A percentile compares a stretch with the other conserved stretches of the same genome.
These are phyloP conservation scores for Eristalis tenax DNA, from an alignment of 2,888 invertebrate genomes.

Conservation along the genomic window DNA sequence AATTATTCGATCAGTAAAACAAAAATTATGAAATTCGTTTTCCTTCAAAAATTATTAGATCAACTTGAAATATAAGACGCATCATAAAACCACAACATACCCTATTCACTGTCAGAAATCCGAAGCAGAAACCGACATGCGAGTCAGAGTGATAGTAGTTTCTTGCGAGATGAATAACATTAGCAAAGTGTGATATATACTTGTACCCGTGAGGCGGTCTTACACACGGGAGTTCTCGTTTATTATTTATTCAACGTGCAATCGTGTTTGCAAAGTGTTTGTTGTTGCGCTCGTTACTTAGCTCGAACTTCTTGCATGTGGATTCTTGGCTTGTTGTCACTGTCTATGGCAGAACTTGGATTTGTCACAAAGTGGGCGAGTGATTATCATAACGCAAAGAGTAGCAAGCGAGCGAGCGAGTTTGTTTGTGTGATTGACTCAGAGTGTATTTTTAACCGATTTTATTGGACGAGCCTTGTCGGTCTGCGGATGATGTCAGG, in stretches of 20 bases:
- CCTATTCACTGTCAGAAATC: not conserved
- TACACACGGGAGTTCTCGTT: not conserved
- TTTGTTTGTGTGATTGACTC: constrained; percentile 48
- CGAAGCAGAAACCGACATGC: not conserved
- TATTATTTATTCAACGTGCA: not conserved
- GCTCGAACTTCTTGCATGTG: constrained; percentile 14
- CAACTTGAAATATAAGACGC: too few relatives aligned
- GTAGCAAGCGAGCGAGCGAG: constrained; percentile 7
- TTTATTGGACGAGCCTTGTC: constrained; percentile 47
- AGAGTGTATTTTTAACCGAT: constrained; percentile 53
- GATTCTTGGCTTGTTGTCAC: not conserved
- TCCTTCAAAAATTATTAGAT: too few relatives aligned
- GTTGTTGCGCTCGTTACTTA: not conserved
- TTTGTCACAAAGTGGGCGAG: constrained; percentile 57
- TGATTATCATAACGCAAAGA: constrained; percentile 45
- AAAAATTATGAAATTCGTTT: too few relatives aligned
- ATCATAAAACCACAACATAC: not conserved
- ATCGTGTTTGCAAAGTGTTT: not conserved
- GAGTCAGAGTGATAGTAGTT: not conserved
- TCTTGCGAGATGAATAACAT: not conserved
- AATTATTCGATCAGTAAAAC: too few relatives aligned
- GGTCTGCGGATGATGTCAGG: constrained; percentile 58
- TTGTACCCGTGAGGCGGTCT: not conserved
- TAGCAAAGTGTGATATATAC: not conserved
- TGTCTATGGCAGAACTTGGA: constrained; percentile 23